These are phyloP conservation scores for Drosophila takahashii DNA, from an alignment of 1,140 invertebrate genomes.

Conservation along the genomic window DNA sequence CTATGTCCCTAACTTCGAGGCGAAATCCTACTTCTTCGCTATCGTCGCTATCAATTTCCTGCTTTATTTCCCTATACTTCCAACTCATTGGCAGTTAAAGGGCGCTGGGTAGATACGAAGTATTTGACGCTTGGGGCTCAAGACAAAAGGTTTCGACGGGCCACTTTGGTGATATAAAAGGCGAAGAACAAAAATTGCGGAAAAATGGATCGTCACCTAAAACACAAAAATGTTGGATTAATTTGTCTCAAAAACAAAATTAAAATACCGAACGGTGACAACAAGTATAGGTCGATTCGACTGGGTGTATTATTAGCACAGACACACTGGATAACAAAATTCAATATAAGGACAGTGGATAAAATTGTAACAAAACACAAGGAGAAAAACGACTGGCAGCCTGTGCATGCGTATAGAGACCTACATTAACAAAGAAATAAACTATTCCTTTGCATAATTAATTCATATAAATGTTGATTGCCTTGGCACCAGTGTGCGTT, in stretches of 20 bases:
- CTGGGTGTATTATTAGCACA: constrained; percentile 10
- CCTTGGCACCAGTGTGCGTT: not conserved
- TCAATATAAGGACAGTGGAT: not conserved
- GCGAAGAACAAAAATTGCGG: not conserved
- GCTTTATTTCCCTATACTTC: constrained; percentile 9
- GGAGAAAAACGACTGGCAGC: not conserved
- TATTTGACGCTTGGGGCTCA: not conserved
- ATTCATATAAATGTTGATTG: not conserved
- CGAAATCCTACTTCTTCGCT: constrained; percentile 8
- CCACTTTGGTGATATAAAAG: constrained; percentile 1
- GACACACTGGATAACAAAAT: not conserved
- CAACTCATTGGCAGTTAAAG: constrained; percentile 6
- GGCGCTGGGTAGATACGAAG: not conserved
- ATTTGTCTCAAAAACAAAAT: constrained; percentile 13
- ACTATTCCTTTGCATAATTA: constrained; percentile 3
- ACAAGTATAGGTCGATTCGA: constrained; percentile 10
- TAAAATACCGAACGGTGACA: not conserved
- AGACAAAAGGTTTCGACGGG: not conserved
- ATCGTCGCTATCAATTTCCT: constrained; percentile 10
- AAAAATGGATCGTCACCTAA: no score
- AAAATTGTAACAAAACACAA: constrained; percentile 1
- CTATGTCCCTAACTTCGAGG: not conserved
- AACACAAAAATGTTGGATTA: constrained; percentile 5
- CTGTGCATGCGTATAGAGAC: not conserved
- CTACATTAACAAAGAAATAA: not conserved